A percentile compares a stretch with the other conserved stretches of the same genome.
phyloP scores from a whole-genome alignment of 2,888 invertebrate genomes.

The Synanthedon myopaeformis region DNA sequence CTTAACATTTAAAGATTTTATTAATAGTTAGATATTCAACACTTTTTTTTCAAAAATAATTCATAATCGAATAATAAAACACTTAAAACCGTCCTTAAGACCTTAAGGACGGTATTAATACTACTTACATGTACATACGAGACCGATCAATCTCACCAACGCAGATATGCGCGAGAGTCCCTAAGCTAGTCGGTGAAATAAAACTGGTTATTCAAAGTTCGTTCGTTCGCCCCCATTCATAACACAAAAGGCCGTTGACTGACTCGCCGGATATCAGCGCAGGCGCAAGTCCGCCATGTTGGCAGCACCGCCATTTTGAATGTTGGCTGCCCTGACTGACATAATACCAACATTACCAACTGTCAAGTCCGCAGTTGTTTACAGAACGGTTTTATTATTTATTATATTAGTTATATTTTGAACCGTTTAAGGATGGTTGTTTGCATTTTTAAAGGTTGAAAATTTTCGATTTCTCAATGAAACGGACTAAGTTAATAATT shows the following conservation, averaged over 20 bases:
- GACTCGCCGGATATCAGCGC: constrained; percentile 13
- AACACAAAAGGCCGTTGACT: constrained; percentile 42
- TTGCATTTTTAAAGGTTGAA: constrained; percentile 15
- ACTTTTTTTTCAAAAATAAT: too few species aligned
- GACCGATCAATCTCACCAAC: too few species aligned
- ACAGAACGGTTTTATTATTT: constrained; percentile 53
- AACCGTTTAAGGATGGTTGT: constrained; percentile 29
- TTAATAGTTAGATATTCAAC: too few species aligned
- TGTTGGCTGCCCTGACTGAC: constrained; percentile 14
- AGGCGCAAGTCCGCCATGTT: constrained; percentile 22
- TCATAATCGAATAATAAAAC: too few species aligned
- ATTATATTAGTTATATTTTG: constrained; percentile 55
- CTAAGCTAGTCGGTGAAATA: constrained; percentile 18
- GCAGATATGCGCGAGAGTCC: constrained; percentile 15
- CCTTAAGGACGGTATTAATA: too few species aligned
- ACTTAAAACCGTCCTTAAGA: too few species aligned
- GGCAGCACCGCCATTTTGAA: constrained; percentile 16
- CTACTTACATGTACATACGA: too few species aligned
- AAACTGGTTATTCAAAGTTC: constrained; percentile 42
- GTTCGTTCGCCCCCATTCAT: constrained; percentile 37
- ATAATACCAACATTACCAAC: constrained; percentile 37
- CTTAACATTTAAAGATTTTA: too few species aligned
- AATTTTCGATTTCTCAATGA: constrained; percentile 30
- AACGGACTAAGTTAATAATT: constrained; percentile 17
- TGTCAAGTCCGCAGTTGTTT: constrained; percentile 47